Base-by-base conservation (phyloP, 2,888 invertebrate species). In the Cephonodes hylas region DNA sequence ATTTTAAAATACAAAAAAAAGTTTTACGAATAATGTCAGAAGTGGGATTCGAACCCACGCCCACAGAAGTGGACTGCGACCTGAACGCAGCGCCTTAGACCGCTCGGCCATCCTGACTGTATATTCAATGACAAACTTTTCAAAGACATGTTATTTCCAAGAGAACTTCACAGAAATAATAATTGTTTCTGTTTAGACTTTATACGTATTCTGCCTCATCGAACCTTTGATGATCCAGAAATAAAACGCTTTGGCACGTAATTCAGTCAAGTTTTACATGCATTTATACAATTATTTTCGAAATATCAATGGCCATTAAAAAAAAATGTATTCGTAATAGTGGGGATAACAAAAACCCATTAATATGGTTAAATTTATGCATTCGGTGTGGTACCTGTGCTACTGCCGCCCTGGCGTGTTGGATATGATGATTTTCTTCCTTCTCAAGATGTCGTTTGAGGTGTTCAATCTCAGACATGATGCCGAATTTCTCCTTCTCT, bases 361-460 rank as follows among this genome's bases (percentile, higher is more conserved):
- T n/a, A n/a, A n/a, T n/a, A n/a, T n/a, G n/a, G n/a, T n/a, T n/a
- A n/a, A n/a, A n/a, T n/a, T n/a, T n/a, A n/a, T n/a, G n/a, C n/a
- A n/a, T n/a, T n/a, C n/a, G n/a, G n/a, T n/a, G n/a, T n/a, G n/a
- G n/a, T n/a, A n/a, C 91, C 83, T 90, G 91, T 4, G 83, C 89
- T 0, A 89, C 91, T 0, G 80, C 89, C 20, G 78, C 82, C 62
- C 91, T 83, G 0, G 90, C 91, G 64, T 93, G 93, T 64, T 90
- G 89, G 56, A 88, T 68, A 63, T 92, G 90, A 66, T 93, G 93
- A 0, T 88, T 70, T 64, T 91, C 91, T 59, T 92, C 91, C 56
- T 83, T 88, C 67, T 88, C 85, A 60, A 91, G 65, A 57, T 92
- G 91, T 10, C 91, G 73, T 67, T 85, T 84, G 25, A 92, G 72